phyloP scores from a whole-genome alignment of 1,140 invertebrate species.

The Cotesia glomerata region DNA sequence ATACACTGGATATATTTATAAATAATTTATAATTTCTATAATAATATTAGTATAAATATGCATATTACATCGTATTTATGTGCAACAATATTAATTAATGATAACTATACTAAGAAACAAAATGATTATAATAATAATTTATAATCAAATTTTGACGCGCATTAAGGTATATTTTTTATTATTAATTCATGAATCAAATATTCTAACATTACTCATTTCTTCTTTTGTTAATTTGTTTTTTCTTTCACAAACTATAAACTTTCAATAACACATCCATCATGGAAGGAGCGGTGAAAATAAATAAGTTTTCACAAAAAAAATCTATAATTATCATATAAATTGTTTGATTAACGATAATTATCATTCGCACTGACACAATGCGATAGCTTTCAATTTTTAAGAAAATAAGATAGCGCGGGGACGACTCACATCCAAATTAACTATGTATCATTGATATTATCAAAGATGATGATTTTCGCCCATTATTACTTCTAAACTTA shows the following conservation, averaged over 20 bases:
- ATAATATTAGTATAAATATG: not conserved
- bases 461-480: no score
- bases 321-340: not conserved
- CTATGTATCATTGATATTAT: not conserved
- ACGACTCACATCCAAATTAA: not conserved
- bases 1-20: no score
- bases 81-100: not conserved
- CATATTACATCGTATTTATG: no score
- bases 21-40: not conserved
- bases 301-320: no score
- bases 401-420: not conserved
- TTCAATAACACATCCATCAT: conserved; percentile 6
- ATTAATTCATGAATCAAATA: not conserved
- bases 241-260: not conserved
- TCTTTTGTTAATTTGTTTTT: conserved; percentile 12
- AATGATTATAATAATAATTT: not conserved
- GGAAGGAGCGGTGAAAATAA: not conserved
- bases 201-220: conserved; percentile 8
- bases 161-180: conserved; percentile 26
- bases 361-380: conserved; percentile 18
- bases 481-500: no score
- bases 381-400: not conserved
- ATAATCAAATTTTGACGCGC: conserved; percentile 29
- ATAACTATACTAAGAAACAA: not conserved
- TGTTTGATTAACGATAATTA: not conserved